Evolutionary conservation across 2,888 invertebrate genomes (phyloP), one percentile per base, ranked within the genome.

Genomic region (Netelia fuscicornis): DNA sequence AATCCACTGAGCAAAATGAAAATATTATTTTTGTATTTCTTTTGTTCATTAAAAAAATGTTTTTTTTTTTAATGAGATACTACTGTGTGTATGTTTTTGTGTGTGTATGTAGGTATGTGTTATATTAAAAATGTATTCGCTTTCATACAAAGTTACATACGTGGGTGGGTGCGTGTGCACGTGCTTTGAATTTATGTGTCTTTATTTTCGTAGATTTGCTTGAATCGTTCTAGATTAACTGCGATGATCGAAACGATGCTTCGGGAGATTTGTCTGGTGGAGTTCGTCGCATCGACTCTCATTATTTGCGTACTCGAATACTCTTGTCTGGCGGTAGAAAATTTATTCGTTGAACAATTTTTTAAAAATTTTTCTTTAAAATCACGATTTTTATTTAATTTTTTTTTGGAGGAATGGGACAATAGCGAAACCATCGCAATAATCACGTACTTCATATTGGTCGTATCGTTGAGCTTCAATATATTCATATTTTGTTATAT

Each of bases 251-350:
- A 92, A 70, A 77, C 81, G 2, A 86, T 90, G 54, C 83, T 92
- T 42, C 89, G 90, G 23, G 89, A 88, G 37, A 89, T 92, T 23
- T 91, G 91, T 83, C 87, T 93, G 17, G 89, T 91, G 6, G 92
- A 93, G 85, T 83, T 92, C 23, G 80, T 92, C 0, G 91, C 91
- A 0, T 90, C 91, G 68, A 91, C 92, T 3, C 25, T 92, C 58
- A 90, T 91, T 13, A 91, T 92, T 77, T 93, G 92, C 52, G 90
- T 91, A 13, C 83, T 93, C 2, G 92, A 90, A 80, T 92, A 91
- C 78, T 90, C 90, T 78, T 87, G 90, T 54, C 87, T 92, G 20
- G 90, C 87, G 90, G 92, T 92, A 90, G 17, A 25, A 67, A 8
- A 8, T 20, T 62, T 23, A 82, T 25, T 30, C 9, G 1, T 37